Conservation (phyloP, 1,140 invertebrate genomes). For the Drosophila melanica region DNA sequence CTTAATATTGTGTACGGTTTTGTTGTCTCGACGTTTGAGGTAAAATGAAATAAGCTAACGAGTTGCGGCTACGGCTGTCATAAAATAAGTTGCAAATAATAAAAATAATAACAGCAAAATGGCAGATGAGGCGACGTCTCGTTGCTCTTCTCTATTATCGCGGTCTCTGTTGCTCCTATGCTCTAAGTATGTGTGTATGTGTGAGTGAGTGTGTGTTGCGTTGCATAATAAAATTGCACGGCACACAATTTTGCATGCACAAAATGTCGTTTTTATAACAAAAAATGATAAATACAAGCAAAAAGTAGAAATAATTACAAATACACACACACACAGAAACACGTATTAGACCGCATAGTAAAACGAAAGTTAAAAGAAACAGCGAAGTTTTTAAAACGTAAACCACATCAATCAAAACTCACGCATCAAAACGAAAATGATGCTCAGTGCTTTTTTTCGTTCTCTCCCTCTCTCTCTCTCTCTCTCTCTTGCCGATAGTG, state of each 20-base stretch:
- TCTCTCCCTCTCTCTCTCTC: neutral
- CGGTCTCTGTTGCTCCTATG: slow-evolving; percentile 16
- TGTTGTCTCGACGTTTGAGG: slow-evolving; percentile 44
- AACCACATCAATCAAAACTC: neutral
- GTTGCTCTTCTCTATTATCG: slow-evolving; percentile 8
- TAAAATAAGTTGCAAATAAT: slow-evolving; percentile 78
- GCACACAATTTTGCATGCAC: slow-evolving; percentile 39
- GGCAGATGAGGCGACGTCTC: slow-evolving; percentile 52
- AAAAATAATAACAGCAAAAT: slow-evolving; percentile 68
- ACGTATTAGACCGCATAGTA: too few species aligned
- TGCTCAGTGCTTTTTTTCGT: neutral
- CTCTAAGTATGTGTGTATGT: neutral
- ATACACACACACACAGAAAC: neutral
- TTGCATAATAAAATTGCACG: slow-evolving; percentile 39
- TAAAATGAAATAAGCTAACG: slow-evolving; percentile 66
- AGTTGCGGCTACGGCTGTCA: slow-evolving; percentile 55
- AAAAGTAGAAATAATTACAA: slow-evolving; percentile 9
- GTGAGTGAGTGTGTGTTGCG: neutral
- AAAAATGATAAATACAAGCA: slow-evolving; percentile 5
- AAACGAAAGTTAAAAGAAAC: neutral
- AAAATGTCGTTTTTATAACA: slow-evolving; percentile 34
- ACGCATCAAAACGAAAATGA: neutral
- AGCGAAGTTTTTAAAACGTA: too few species aligned
- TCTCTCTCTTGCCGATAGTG: too few species aligned
- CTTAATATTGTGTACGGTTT: slow-evolving; percentile 27